phyloP scores from a whole-genome alignment of 2,888 invertebrate genomes.

The Crematogaster levior region DNA sequence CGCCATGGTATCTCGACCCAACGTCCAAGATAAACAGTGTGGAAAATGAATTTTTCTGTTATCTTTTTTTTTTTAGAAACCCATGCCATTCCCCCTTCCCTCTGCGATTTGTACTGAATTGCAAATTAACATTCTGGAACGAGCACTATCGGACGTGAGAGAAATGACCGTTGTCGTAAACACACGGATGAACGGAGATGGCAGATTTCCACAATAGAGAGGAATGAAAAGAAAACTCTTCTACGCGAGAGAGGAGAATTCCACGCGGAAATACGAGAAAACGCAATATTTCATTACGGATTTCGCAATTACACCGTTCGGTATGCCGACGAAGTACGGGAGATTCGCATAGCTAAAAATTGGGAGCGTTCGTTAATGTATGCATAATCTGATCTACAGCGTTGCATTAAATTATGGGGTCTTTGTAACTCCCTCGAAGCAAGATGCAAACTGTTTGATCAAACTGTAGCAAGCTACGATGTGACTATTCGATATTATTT shows the following conservation, averaged over 20 bases:
- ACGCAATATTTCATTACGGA: conserved; percentile 28
- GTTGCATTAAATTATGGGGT: conserved; percentile 16
- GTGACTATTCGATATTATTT: not conserved
- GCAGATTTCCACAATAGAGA: conserved; percentile 57
- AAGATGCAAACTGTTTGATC: conserved; percentile 19
- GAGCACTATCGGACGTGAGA: conserved; percentile 49
- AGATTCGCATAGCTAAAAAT: conserved; percentile 12
- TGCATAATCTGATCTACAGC: conserved; percentile 28
- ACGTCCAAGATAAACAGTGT: conserved; percentile 39
- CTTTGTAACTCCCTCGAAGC: conserved; percentile 13
- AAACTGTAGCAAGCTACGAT: not conserved
- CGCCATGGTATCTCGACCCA: not conserved
- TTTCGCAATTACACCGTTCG: conserved; percentile 7
- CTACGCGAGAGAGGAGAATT: conserved; percentile 15
- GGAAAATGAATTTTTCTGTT: conserved; percentile 43
- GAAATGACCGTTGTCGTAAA: conserved; percentile 23
- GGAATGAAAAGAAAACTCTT: conserved; percentile 52
- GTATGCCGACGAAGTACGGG: not conserved
- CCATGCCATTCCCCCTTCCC: conserved; percentile 24
- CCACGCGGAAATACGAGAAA: not conserved
- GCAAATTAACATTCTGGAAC: conserved; percentile 59
- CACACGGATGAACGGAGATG: conserved; percentile 29
- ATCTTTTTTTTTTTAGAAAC: conserved; percentile 43
- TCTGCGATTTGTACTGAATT: conserved; percentile 50
- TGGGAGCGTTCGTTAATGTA: conserved; percentile 7